Evolutionary conservation across 1,140 invertebrate genomes (phyloP), one percentile per base, ranked within the genome.

Genomic region (Tenebrio molitor): DNA sequence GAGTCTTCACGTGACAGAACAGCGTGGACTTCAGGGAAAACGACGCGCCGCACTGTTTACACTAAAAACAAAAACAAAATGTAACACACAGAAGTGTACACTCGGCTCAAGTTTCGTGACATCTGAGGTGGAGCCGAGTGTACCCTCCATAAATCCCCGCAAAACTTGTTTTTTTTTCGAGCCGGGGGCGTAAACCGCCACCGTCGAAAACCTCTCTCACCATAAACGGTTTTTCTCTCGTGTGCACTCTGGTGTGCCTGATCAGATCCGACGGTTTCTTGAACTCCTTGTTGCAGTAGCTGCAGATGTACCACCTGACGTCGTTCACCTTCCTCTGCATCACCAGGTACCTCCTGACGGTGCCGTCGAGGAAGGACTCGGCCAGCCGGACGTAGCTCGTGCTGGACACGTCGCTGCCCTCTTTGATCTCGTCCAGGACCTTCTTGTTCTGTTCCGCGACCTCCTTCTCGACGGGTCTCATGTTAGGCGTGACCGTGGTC

Each of bases 181-280:
- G n/a, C n/a, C n/a, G n/a, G n/a, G n/a, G n/a, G n/a, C n/a, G n/a
- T n/a, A n/a, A n/a, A n/a, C n/a, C n/a, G n/a, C n/a, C n/a, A n/a
- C n/a, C n/a, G n/a, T n/a, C n/a, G n/a, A n/a, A n/a, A n/a, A n/a
- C n/a, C n/a, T n/a, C n/a, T 50, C 62, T 73, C 76, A 80, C 81
- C 72, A 76, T 71, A 74, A 76, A 83, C 7, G 82, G 82, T 75
- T 81, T 82, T 71, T 82, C 81, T 68, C 74, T 72, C 6, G 82
- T 83, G 62, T 83, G 82, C n/a, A 78, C 76, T 41, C 82, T 64
- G 33, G 80, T 76, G 72, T 83, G 82, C 34, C 81, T 65, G n/a
- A 83, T 81, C 14, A 83, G 69, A 81, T 83, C 82, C 2, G 81
- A 82, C 2, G 81, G 81, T 73, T 83, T 83, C 46, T 83, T 82